phyloP scores from a whole-genome alignment of 2,797 vertebrate species.

The Pseudocheirus occidentalis region DNA sequence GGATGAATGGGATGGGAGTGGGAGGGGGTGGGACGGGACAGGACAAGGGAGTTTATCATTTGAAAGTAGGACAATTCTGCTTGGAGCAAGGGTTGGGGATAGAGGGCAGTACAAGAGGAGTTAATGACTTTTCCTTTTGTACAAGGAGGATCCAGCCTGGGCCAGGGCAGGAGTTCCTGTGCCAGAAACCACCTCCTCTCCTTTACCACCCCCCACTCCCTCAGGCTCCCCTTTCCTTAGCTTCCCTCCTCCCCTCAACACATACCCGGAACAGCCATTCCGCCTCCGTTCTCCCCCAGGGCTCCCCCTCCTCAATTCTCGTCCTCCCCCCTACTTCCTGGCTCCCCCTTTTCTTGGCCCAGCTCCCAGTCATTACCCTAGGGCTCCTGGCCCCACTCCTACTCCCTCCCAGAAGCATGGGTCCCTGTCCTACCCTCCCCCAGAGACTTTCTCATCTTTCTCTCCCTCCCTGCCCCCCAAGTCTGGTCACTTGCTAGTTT shows the following conservation, averaged over 20 bases:
- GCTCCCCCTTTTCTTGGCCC: conserved; percentile 57
- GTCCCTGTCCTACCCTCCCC: background rate
- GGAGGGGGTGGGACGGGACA: background rate
- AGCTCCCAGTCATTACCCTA: conserved; percentile 62
- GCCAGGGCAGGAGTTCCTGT: background rate
- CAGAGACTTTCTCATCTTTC: background rate
- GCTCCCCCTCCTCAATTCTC: conserved; percentile 57
- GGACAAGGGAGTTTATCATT: background rate
- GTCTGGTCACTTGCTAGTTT: background rate
- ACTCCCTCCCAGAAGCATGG: conserved; percentile 38
- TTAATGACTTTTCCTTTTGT: conserved; percentile 44
- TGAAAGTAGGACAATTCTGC: background rate
- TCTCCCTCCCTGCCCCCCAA: background rate
- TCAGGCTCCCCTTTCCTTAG: conserved; percentile 27
- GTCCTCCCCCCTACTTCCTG: conserved; percentile 28
- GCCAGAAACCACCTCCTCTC: conserved; percentile 19
- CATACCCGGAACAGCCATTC: conserved; percentile 25
- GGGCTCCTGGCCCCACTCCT: conserved; percentile 60
- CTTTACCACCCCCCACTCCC: background rate
- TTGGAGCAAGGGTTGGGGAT: background rate
- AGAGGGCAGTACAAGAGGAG: background rate
- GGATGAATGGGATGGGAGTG: background rate
- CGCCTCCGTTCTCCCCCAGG: conserved; percentile 24
- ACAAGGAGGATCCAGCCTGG: conserved; percentile 20
- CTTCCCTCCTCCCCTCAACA: background rate